Evolutionary conservation across 2,113 vertebrate genomes (phyloP).

Genomic region (Dolichallabes microphthalmus): DNA sequence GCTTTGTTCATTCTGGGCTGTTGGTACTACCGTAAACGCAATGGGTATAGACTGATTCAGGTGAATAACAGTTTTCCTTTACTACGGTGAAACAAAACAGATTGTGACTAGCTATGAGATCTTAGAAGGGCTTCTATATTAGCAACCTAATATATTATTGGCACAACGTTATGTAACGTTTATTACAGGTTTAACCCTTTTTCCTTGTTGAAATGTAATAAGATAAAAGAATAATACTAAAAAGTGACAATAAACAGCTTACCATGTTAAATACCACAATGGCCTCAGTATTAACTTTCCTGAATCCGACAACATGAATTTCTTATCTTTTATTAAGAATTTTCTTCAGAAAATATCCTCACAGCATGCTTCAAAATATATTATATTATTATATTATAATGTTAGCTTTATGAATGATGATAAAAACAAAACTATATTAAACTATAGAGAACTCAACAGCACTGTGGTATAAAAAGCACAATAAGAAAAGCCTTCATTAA

Average conservation of each 20-base stretch:
- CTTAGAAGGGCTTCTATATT: neutral
- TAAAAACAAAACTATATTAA: no score
- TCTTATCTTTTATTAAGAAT: no score
- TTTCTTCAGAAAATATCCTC: no score
- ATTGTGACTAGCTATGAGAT: neutral
- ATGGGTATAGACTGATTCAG: constrained; percentile 83
- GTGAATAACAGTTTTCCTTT: constrained; percentile 65
- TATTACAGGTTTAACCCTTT: no score
- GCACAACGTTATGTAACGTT: no score
- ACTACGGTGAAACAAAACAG: neutral
- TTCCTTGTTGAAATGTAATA: no score
- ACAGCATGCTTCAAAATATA: no score
- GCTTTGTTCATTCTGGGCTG: constrained; percentile 83
- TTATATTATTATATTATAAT: no score
- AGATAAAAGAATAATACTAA: no score
- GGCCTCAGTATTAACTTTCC: neutral
- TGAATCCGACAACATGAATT: neutral
- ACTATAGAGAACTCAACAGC: neutral
- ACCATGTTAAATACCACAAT: neutral
- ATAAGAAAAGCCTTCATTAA: neutral
- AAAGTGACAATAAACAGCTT: no score
- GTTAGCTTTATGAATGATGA: no score
- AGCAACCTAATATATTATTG: no score
- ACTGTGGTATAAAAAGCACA: neutral
- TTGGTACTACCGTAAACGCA: constrained; percentile 87